Evolutionary conservation across 2,113 vertebrate genomes (phyloP), one percentile per base, ranked within the genome.

Genomic region (Pagrus major): DNA sequence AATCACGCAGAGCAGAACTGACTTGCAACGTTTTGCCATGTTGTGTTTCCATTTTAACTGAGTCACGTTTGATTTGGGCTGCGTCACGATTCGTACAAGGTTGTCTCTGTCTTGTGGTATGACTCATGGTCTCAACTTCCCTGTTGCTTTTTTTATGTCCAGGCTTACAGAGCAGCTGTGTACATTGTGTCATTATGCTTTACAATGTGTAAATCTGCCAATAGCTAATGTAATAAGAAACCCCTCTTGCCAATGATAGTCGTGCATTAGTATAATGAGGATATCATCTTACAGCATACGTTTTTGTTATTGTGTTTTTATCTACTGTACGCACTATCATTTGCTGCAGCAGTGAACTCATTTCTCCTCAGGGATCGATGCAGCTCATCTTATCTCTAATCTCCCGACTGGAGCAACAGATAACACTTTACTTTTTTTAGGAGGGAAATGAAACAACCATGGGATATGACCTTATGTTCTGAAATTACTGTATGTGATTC

Each of bases 51-150:
- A 63, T 60, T 86, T 88, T 44, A 66, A 49, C 68, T 25, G 33
- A 77, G 79, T 83, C 69, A 78, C 37, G 46, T 85, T 83, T 83
- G 33, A 72, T 86, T 78, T 78, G 68, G 52, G 33, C 23, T 27
- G 20, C 58, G 75, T 72, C 68, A 59, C 25, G 27, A 65, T 81
- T 56, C 16, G 35, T 16, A 68, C 8, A 54, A 39, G 37, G 12
- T 66, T 66, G 66, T 71, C 71, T 76, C 66, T 66, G 65, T 81
- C 73, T 27, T 46, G 18, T 41, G 14, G n/a, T 64, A 10, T 63
- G 81, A 84, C 25, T 74, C 37, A 63, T 37, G 12, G 15, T 46
- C 54, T 49, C 51, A 69, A 78, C 54, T n/a, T 63, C 23, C 47
- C 47, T 16, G 31, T 49, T 29, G 54, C 23, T 31, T n/a, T 21